Evolutionary conservation across 2,113 vertebrate genomes (phyloP).

Genomic region (Hypomesus transpacificus): DNA sequence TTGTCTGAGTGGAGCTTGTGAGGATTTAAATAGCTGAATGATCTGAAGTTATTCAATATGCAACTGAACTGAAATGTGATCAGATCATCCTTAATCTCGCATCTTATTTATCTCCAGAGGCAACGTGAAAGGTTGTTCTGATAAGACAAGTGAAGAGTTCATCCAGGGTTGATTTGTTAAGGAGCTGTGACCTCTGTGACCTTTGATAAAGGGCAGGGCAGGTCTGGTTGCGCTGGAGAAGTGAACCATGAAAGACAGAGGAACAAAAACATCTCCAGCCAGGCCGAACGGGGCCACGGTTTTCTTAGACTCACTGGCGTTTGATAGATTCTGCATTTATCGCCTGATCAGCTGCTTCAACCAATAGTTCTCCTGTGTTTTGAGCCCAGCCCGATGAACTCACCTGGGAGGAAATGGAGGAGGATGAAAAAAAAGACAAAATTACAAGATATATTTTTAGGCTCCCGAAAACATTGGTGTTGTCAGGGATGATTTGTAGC

Average conservation of each 20-base stretch:
- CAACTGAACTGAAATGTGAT: not conserved
- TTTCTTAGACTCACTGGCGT: conserved; percentile 32
- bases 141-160: conserved; percentile 32
- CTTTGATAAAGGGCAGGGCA: conserved; percentile 49
- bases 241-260: conserved; percentile 38
- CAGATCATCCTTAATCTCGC: no score
- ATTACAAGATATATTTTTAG: not conserved
- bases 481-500: conserved; percentile 33
- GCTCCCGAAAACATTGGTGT: not conserved
- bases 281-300: conserved; percentile 29
- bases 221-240: conserved; percentile 32
- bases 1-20: conserved; percentile 35
- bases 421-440: not conserved
- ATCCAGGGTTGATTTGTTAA: conserved; percentile 19
- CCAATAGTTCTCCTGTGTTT: conserved; percentile 51
- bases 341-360: conserved; percentile 56
- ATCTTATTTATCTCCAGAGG: not conserved
- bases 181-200: conserved; percentile 52
- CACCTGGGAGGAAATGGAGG: conserved; percentile 16
- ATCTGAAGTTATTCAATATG: conserved; percentile 27
- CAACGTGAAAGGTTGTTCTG: conserved; percentile 26
- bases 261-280: conserved; percentile 42
- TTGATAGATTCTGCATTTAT: conserved; percentile 47
- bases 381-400: conserved; percentile 45
- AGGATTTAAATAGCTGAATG: conserved; percentile 18